phyloP scores from a whole-genome alignment of 1,140 invertebrate species.

The Lepidostoma basale region DNA sequence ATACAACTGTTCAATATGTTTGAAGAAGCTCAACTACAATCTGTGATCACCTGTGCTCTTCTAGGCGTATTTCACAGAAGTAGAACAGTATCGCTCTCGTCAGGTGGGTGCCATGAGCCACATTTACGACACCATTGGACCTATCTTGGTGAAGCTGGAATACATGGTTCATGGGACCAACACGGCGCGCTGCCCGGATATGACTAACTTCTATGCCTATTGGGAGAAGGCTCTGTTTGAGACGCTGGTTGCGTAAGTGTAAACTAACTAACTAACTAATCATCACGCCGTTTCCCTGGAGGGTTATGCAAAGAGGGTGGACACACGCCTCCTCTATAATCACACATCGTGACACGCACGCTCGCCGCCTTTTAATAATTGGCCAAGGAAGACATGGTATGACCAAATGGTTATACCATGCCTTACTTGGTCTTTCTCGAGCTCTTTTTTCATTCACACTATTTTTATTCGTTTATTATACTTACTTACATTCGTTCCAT shows the following conservation, averaged over 20 bases:
- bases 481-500: too few relatives aligned
- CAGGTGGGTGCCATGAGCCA: constrained; percentile 69
- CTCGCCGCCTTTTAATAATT: too few relatives aligned
- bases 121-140: constrained; percentile 74
- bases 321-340: too few relatives aligned
- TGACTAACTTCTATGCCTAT: constrained; percentile 70
- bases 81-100: constrained; percentile 71
- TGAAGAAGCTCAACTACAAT: too few relatives aligned
- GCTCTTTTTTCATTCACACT: too few relatives aligned
- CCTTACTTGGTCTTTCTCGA: too few relatives aligned
- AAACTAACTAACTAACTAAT: neutral
- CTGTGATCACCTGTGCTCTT: neutral
- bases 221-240: constrained; percentile 75
- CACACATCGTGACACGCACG: too few relatives aligned
- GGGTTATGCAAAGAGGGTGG: too few relatives aligned
- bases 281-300: too few relatives aligned
- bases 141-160: constrained; percentile 82
- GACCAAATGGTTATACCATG: too few relatives aligned
- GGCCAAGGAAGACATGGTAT: too few relatives aligned
- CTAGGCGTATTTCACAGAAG: constrained; percentile 70
- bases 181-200: constrained; percentile 66
- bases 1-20: neutral
- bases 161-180: constrained; percentile 72
- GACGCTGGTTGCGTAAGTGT: constrained; percentile 59
- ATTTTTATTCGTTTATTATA: too few relatives aligned